These are phyloP conservation scores for Tetraneura akinire DNA, from an alignment of 1,140 invertebrate genomes.

Conservation along the genomic window DNA sequence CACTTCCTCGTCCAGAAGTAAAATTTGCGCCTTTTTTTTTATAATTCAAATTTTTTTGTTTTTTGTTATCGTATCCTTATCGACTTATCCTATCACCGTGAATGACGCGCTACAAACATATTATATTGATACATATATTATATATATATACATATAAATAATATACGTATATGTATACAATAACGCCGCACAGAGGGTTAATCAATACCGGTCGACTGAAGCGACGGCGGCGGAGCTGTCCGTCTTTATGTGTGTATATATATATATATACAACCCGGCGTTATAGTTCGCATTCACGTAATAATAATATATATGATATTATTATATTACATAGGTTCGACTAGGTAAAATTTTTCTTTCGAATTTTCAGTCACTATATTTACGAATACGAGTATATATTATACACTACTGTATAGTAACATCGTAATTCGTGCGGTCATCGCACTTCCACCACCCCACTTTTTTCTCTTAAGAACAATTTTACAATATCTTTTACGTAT, in stretches of 20 bases:
- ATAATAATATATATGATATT: no score
- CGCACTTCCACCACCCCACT: no score
- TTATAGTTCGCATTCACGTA: neutral
- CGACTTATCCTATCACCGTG: neutral
- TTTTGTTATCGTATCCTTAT: neutral
- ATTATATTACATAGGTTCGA: neutral
- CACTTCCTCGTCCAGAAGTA: neutral
- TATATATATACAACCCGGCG: no score
- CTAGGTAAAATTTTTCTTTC: neutral
- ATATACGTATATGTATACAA: neutral
- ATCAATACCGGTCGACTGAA: slow-evolving; percentile 40
- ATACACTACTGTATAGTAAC: no score
- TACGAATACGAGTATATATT: no score
- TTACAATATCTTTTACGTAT: no score
- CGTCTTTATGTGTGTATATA: slow-evolving; percentile 35
- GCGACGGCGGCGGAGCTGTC: slow-evolving; percentile 12
- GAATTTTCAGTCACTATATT: no score
- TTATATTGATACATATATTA: neutral
- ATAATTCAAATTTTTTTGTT: neutral
- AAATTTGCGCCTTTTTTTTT: neutral
- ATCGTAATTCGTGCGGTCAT: no score
- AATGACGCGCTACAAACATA: slow-evolving; percentile 15
- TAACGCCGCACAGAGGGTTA: slow-evolving; percentile 32
- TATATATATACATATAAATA: neutral
- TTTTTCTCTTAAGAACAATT: no score